Evolutionary conservation across 1,140 invertebrate species (phyloP).

Genomic region (Penaeus japonicus): DNA sequence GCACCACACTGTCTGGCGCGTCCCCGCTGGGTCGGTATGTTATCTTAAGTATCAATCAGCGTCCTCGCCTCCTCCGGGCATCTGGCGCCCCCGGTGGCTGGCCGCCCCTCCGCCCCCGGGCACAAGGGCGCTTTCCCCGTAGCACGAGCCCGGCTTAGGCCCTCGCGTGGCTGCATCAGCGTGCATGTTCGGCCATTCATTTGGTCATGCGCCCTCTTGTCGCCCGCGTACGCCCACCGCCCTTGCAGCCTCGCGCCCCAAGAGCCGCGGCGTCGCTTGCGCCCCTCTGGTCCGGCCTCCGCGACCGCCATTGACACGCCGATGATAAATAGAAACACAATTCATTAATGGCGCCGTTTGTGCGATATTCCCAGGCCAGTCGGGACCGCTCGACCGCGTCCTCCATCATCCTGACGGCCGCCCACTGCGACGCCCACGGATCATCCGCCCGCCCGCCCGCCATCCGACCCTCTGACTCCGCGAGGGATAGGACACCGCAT

Average conservation of each 20-base stretch:
- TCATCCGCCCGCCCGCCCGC: not conserved
- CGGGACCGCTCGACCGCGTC: not conserved
- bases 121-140: not conserved
- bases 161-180: not conserved
- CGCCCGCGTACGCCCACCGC: not conserved
- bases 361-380: not conserved
- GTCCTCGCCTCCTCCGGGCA: no score
- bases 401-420: not conserved
- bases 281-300: not conserved
- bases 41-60: not conserved
- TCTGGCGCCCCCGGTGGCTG: no score
- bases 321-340: conserved; percentile 37
- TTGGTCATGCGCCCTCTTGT: conserved; percentile 13
- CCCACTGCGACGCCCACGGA: not conserved
- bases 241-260: not conserved
- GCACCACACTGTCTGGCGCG: not conserved
- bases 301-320: not conserved
- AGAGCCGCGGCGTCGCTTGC: not conserved
- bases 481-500: no score
- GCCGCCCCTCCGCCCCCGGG: not conserved
- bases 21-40: not conserved
- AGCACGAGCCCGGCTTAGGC: not conserved
- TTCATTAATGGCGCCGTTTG: conserved; percentile 32
- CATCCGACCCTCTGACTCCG: not conserved
- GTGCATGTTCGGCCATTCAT: conserved; percentile 11